phyloP scores from a whole-genome alignment of 2,888 invertebrate species.

The Hymenopus coronatus region DNA sequence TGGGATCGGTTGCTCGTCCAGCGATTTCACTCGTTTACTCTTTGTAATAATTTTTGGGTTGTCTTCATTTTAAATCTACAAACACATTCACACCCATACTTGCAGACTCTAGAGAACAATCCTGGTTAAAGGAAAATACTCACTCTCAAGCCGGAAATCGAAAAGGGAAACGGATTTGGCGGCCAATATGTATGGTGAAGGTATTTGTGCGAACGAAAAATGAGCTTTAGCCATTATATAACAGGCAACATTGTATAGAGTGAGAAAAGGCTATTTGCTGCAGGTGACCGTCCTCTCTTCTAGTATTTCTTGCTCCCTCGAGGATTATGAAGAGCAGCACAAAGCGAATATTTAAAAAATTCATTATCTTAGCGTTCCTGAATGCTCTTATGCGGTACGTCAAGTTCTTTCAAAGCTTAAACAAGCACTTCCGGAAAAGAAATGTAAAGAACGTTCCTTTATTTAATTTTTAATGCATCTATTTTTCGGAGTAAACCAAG shows the following conservation, averaged over 20 bases:
- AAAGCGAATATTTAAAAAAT: background rate
- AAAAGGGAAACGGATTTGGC: no score
- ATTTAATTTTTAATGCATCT: background rate
- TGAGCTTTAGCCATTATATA: no score
- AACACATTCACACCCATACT: no score
- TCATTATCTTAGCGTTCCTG: background rate
- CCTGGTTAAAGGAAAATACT: no score
- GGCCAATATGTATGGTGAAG: no score
- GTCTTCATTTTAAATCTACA: no score
- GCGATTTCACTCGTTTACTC: no score
- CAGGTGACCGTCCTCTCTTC: background rate
- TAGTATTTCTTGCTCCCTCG: background rate
- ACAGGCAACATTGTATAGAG: background rate
- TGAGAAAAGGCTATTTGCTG: background rate
- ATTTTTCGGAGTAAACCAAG: background rate
- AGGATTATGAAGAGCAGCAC: background rate
- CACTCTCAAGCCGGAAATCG: no score
- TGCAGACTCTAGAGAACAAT: no score
- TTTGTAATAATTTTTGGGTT: no score
- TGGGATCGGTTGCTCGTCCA: no score
- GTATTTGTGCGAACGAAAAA: no score
- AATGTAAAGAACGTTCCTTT: background rate
- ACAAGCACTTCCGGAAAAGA: background rate
- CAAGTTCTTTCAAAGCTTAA: background rate
- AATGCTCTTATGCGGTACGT: background rate